Conservation (phyloP, 2,797 vertebrate genomes). For the Sebastes steindachneri region DNA sequence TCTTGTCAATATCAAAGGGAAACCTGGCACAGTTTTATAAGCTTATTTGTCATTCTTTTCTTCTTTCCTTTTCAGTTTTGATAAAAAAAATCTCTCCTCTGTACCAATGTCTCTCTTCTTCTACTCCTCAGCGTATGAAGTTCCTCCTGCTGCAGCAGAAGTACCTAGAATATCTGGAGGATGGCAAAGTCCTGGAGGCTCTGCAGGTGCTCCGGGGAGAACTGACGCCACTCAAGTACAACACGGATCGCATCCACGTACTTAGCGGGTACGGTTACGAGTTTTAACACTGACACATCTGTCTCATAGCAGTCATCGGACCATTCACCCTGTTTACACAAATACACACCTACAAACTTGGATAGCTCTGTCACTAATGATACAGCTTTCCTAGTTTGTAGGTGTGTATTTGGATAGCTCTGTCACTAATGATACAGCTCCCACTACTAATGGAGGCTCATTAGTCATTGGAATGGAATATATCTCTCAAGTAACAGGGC, state of each 20-base stretch:
- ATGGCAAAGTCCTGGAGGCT: constrained; percentile 98
- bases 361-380: background rate
- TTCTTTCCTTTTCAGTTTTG: background rate
- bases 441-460: background rate
- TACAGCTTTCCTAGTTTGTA: background rate
- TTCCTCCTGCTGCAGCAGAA: constrained; percentile 99
- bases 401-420: background rate
- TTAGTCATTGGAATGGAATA: background rate
- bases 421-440: background rate
- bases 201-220: constrained; percentile 97
- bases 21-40: background rate
- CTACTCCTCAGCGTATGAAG: constrained; percentile 94
- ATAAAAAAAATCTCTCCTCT: background rate
- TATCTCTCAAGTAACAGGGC: background rate
- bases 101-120: background rate
- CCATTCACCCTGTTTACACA: background rate
- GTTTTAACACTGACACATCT: background rate
- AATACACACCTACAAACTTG: constrained; percentile 5
- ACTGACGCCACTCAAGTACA: constrained; percentile 98
- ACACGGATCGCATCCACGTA: constrained; percentile 97
- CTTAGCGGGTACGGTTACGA: constrained; percentile 92
- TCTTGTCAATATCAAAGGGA: background rate
- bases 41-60: background rate
- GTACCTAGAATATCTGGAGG: constrained; percentile 99
- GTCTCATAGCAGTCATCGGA: background rate